Conservation (phyloP, 2,113 vertebrate genomes). For the Dolichotis patagonum region DNA sequence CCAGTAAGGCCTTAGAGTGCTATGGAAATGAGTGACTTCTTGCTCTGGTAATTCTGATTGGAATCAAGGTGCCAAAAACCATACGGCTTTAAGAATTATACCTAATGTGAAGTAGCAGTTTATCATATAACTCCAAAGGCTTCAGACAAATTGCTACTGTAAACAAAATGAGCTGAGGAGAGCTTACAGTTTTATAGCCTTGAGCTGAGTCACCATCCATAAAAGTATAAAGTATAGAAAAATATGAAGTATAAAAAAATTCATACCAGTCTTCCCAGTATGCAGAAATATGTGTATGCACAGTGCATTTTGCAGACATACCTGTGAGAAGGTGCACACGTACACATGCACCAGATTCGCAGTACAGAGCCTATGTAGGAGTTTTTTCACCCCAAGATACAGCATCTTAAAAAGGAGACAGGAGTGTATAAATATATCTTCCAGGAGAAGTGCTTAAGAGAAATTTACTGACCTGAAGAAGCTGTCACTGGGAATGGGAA, state of each 20-base stretch:
- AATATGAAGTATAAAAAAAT: neutral
- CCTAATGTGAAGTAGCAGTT: neutral
- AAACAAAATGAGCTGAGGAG: neutral
- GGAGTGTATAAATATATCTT: neutral
- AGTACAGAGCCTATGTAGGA: neutral
- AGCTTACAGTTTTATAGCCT: slow-evolving; percentile 2
- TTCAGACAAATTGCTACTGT: slow-evolving; percentile 7
- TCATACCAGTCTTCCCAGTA: neutral
- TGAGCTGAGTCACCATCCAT: slow-evolving; percentile 30
- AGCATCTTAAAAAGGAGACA: neutral
- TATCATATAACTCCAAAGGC: neutral
- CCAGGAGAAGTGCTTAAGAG: neutral
- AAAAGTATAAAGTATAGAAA: neutral
- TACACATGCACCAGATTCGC: neutral
- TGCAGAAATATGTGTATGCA: neutral
- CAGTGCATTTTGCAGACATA: neutral
- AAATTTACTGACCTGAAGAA: neutral
- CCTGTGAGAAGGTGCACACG: neutral
- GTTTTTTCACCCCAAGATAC: neutral
- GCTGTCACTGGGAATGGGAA: neutral
- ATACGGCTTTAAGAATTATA: neutral
- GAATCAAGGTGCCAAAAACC: neutral
- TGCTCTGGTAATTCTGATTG: neutral
- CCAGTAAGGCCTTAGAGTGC: neutral
- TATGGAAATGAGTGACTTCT: neutral